phyloP scores from a whole-genome alignment of 2,888 invertebrate species.

The Rhabditoides inermis region DNA sequence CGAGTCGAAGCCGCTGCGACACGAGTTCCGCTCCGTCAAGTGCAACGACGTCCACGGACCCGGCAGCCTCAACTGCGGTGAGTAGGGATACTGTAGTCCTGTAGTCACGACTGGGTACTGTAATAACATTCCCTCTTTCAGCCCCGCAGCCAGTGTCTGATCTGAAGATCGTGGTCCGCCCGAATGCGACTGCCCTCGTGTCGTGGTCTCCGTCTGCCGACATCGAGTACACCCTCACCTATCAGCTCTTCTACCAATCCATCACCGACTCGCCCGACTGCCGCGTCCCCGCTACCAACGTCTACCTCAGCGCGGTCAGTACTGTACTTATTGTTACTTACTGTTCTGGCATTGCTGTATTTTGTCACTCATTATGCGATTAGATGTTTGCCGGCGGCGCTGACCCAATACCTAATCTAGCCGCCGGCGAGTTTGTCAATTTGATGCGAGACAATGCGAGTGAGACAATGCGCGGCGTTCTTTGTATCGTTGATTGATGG shows the following conservation, averaged over 20 bases:
- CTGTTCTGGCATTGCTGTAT: no score
- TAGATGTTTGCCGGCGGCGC: no score
- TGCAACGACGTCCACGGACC: conserved; percentile 42
- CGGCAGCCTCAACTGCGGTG: conserved; percentile 44
- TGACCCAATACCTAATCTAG: no score
- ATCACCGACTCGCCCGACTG: conserved; percentile 18
- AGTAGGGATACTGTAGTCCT: no score
- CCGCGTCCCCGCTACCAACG: conserved; percentile 19
- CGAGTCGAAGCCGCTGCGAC: conserved; percentile 9
- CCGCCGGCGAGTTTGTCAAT: no score
- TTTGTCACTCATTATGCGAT: no score
- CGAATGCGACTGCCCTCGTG: conserved; percentile 33
- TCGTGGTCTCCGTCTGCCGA: conserved; percentile 42
- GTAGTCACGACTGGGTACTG: no score
- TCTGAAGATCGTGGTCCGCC: conserved; percentile 26
- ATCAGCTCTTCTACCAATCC: conserved; percentile 28
- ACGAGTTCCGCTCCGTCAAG: conserved; percentile 28
- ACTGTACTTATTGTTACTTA: no score
- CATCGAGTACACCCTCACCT: conserved; percentile 33
- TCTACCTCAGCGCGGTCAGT: conserved; percentile 34
- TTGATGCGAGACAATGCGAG: no score
- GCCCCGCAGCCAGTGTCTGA: conserved; percentile 45
- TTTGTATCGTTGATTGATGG: no score
- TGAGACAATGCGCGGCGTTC: no score
- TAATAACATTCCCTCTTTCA: no score